Conservation (phyloP, 1,140 invertebrate species). For the Zaprionus davidi region DNA sequence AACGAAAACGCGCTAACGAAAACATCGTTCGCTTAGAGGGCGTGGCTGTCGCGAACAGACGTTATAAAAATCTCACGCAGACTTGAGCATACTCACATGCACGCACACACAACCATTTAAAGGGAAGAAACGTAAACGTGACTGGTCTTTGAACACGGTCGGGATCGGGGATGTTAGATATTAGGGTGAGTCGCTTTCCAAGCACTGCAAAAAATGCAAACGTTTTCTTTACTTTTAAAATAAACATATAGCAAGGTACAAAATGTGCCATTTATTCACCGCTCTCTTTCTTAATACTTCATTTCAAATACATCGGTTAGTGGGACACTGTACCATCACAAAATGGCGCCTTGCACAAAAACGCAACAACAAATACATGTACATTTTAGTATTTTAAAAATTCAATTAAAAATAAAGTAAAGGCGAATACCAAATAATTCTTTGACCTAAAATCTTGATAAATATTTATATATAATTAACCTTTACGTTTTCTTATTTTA, state of each 20-base stretch:
- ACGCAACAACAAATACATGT: no score
- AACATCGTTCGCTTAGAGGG: slow-evolving; percentile 26
- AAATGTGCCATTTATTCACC: no score
- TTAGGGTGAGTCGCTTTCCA: background rate
- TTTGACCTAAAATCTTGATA: no score
- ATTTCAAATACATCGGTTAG: no score
- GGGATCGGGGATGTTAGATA: slow-evolving; percentile 16
- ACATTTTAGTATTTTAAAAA: no score
- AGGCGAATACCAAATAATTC: no score
- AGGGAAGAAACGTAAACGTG: slow-evolving; percentile 24
- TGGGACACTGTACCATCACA: no score
- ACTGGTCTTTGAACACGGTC: slow-evolving; percentile 34
- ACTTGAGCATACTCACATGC: slow-evolving; percentile 1
- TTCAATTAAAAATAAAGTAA: no score
- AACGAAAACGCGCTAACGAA: slow-evolving; percentile 43
- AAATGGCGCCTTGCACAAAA: no score
- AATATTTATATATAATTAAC: no score
- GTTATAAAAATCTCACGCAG: slow-evolving; percentile 39
- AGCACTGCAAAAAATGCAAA: background rate
- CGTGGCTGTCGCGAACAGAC: slow-evolving; percentile 47
- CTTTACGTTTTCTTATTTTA: no score
- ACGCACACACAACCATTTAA: background rate
- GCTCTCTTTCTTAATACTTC: no score
- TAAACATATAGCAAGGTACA: background rate
- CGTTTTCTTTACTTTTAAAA: background rate